These are phyloP conservation scores for Aphelenchoides fujianensis DNA, from an alignment of 1,140 invertebrate species.

Conservation along the genomic window DNA sequence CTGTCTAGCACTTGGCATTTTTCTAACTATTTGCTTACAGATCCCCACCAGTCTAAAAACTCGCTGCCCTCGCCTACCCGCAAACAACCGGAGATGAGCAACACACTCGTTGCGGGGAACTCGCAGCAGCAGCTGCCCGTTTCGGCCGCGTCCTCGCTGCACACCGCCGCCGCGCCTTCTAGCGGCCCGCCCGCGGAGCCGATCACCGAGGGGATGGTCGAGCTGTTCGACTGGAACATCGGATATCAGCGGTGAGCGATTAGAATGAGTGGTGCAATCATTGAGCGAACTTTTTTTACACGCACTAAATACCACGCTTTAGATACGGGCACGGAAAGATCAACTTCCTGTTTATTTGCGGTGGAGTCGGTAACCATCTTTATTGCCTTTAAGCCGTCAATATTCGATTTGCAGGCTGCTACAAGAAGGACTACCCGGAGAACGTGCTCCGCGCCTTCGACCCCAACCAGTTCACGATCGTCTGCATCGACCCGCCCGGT, in stretches of 20 bases:
- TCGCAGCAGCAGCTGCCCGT: background rate
- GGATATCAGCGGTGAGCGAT: constrained; percentile 39
- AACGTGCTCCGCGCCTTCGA: constrained; percentile 53
- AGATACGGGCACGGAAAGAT: constrained; percentile 54
- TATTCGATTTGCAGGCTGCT: constrained; percentile 52
- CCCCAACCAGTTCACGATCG: constrained; percentile 47
- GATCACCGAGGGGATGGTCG: constrained; percentile 21
- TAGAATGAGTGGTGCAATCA: too few relatives aligned
- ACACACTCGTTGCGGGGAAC: background rate
- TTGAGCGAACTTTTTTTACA: background rate
- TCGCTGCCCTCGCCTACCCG: background rate
- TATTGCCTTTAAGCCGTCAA: background rate
- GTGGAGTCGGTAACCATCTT: constrained; percentile 50
- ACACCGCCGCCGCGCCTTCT: background rate
- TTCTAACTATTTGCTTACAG: background rate
- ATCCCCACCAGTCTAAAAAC: background rate
- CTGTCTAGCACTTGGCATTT: background rate
- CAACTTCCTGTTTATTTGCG: constrained; percentile 58
- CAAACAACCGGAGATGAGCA: too few relatives aligned
- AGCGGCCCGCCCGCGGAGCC: constrained; percentile 22
- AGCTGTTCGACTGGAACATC: constrained; percentile 40
- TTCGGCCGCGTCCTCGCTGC: too few relatives aligned
- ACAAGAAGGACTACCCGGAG: constrained; percentile 60
- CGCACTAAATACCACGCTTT: constrained; percentile 17
- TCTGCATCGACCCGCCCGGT: constrained; percentile 59